Conservation (phyloP, 53 echinoderm and acorn worm species). For the Actinopyga echinites region DNA sequence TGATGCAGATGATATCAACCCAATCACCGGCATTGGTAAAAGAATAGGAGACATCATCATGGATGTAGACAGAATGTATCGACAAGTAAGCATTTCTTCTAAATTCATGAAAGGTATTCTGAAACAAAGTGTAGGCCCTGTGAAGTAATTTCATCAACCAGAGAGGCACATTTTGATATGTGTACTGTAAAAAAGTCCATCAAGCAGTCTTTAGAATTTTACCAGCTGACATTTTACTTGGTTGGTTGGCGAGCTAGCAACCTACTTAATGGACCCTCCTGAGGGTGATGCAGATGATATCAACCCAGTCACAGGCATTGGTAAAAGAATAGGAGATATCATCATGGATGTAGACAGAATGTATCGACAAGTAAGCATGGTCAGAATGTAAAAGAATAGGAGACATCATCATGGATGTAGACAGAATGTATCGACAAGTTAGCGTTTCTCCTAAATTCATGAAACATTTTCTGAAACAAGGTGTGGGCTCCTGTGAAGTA, state of each 20-base stretch:
- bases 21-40: conserved; percentile 34
- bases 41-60: conserved; percentile 70
- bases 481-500: no score
- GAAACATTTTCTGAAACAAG: no score
- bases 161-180: no score
- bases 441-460: not conserved
- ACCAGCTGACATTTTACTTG: no score
- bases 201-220: no score
- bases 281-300: conserved; percentile 10
- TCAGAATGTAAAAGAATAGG: conserved; percentile 56
- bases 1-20: conserved; percentile 13
- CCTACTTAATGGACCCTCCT: not conserved
- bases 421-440: conserved; percentile 84
- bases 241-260: conserved; percentile 33
- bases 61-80: conserved; percentile 77
- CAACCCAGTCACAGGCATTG: conserved; percentile 31
- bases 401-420: conserved; percentile 75
- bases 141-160: no score
- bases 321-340: conserved; percentile 61
- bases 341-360: conserved; percentile 76
- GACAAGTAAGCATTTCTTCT: conserved; percentile 59
- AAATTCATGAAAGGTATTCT: no score
- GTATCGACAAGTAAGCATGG: conserved; percentile 76
- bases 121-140: no score
- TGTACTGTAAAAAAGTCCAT: no score